These are phyloP conservation scores for Leptodactylus fuscus DNA, from an alignment of 2,113 vertebrate genomes.

Conservation along the genomic window DNA sequence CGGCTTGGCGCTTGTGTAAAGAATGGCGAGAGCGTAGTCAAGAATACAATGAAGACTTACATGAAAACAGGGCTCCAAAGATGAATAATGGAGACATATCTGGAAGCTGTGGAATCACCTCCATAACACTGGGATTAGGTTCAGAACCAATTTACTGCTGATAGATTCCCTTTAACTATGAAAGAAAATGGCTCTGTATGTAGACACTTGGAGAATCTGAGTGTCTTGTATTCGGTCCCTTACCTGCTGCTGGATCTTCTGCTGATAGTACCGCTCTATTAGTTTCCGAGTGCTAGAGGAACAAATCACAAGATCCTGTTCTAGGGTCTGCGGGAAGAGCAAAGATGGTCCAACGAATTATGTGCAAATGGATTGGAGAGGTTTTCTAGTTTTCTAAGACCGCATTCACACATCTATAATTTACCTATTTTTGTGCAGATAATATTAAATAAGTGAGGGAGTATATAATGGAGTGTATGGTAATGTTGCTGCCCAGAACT, in stretches of 20 bases:
- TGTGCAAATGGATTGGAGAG: not conserved
- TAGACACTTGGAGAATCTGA: too few species aligned
- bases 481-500: not conserved
- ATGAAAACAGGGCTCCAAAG: too few species aligned
- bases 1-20: too few species aligned
- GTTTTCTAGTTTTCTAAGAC: not conserved
- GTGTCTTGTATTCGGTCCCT: too few species aligned
- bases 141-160: too few species aligned
- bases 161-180: too few species aligned
- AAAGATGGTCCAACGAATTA: not conserved
- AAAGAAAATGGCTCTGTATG: too few species aligned
- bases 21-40: too few species aligned
- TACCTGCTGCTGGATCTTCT: conserved; percentile 86
- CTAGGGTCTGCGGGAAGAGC: conserved; percentile 70
- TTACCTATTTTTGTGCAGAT: not conserved
- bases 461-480: not conserved
- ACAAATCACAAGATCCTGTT: conserved; percentile 76
- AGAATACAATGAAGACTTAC: too few species aligned
- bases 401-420: not conserved
- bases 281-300: conserved; percentile 77
- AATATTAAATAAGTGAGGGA: not conserved
- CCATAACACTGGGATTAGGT: too few species aligned
- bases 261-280: conserved; percentile 82
- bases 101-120: too few species aligned
- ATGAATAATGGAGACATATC: too few species aligned